phyloP scores from a whole-genome alignment of 2,113 vertebrate species.

The Hucho hucho region DNA sequence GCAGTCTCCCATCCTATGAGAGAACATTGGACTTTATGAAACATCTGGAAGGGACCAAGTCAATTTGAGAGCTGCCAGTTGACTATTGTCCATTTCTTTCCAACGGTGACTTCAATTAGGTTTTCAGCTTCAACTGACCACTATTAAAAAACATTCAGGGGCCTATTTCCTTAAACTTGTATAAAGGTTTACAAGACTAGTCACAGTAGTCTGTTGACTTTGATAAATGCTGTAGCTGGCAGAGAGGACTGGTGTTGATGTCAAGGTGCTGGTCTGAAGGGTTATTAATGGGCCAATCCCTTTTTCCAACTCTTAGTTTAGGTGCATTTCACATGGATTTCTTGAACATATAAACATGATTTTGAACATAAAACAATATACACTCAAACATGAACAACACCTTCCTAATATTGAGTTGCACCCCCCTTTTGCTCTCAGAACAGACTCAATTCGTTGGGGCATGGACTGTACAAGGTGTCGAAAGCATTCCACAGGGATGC shows the following conservation, averaged over 20 bases:
- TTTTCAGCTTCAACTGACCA: background rate
- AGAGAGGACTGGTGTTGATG: background rate
- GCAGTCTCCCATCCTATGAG: conserved; percentile 27
- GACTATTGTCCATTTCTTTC: conserved; percentile 15
- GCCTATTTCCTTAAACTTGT: background rate
- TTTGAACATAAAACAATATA: background rate
- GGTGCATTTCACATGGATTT: no score
- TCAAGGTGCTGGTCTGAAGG: background rate
- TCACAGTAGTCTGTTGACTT: background rate
- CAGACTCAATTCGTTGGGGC: no score
- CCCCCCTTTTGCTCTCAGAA: no score
- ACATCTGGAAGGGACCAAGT: conserved; percentile 35
- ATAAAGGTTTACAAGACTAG: background rate
- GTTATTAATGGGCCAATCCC: background rate
- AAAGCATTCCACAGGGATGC: no score
- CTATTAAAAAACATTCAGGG: background rate
- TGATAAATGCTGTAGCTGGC: background rate
- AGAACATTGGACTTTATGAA: conserved; percentile 38
- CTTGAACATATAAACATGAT: no score
- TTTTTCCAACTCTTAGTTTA: background rate
- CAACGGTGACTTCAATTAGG: background rate
- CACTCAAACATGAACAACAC: background rate
- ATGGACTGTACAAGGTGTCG: no score
- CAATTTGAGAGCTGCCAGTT: conserved; percentile 17
- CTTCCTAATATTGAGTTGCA: no score